A percentile compares a stretch with the other conserved stretches of the same genome.
Conservation (phyloP, 2,797 vertebrate genomes). For the Micropoecilia bifurca region DNA sequence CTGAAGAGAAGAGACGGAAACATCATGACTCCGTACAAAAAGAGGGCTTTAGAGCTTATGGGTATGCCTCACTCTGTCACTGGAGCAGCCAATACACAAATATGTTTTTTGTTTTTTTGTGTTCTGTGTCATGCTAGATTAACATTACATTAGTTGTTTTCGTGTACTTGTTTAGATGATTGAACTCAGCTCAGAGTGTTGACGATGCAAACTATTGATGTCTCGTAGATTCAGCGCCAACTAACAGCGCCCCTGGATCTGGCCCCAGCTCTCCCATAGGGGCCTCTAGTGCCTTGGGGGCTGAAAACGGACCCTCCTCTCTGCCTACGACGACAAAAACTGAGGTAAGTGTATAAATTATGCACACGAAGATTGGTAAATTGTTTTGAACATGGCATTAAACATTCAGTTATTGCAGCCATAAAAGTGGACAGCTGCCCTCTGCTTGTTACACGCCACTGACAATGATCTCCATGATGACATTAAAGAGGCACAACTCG, state of each 20-base stretch:
- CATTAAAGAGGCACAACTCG: constrained; percentile 65
- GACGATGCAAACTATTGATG: constrained; percentile 44
- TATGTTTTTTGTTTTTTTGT: neutral
- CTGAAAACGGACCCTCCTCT: constrained; percentile 91
- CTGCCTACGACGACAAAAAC: constrained; percentile 88
- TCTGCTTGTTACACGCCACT: constrained; percentile 60
- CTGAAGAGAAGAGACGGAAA: constrained; percentile 88
- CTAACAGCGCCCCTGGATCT: constrained; percentile 93
- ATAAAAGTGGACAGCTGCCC: constrained; percentile 66
- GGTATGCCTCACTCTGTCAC: constrained; percentile 56
- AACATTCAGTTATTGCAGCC: constrained; percentile 51
- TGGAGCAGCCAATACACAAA: neutral
- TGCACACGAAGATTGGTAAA: constrained; percentile 8
- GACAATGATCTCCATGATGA: constrained; percentile 68
- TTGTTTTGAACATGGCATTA: constrained; percentile 33
- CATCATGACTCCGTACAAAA: constrained; percentile 87
- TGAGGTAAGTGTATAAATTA: constrained; percentile 86
- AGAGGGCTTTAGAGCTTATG: constrained; percentile 83
- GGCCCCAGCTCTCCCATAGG: constrained; percentile 97
- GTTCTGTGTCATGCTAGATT: neutral
- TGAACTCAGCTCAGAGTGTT: neutral
- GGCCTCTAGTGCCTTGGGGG: constrained; percentile 87
- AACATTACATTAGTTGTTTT: constrained; percentile 5
- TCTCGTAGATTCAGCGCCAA: constrained; percentile 90
- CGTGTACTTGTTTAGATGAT: neutral